Evolutionary conservation across 23 tunicate genomes (phyloP), one percentile per base, ranked within the genome.

Genomic region (Styela plicata): DNA sequence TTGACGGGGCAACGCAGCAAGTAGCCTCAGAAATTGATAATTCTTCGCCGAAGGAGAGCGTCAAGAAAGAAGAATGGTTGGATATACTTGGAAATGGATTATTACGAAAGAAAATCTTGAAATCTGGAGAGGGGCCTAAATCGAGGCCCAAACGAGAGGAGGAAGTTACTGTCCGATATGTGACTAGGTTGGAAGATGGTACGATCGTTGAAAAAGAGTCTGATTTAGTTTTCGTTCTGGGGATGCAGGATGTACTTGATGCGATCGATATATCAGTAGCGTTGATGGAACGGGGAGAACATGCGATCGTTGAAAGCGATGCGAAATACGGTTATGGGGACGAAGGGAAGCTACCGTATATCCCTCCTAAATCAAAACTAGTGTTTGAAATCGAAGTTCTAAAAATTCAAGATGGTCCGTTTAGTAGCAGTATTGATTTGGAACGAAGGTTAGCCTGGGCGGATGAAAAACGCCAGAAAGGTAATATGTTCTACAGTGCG

Each of bases 351-450:
- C 70, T 84, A 26, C 84, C 86, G 5, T 24, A 61, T 17, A 57
- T 91, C 34, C 91, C 91, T 2, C 70, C 83, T 44, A 83, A 83
- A 20, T 69, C 71, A 30, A 79, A 69, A 24, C 52, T 91, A 20
- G 52, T 31, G 5, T 84, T 44, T 53, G 87, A 25, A 64, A 68
- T 89, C 21, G 35, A 73, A 36, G 36, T 76, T 25, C 26, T 69
- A 86, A 86, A 87, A 21, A 73, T 91, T 10, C 36, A 87, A 21
- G 86, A 79, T 29, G 97, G 97, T 22, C 97, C 97, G 24, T 91
- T 87, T 82, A 84, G 73, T 63, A 73, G 32, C 36, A 69, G 79
- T 33, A 75, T 67, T 21, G 78, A 86, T 16, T 52, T 91, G 10
- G 75, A 70, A 0, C 87, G 87, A 73, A 82, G 91, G 3, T 28